These are phyloP conservation scores for Yasuhikotakia modesta DNA, from an alignment of 2,797 vertebrate species.

Conservation along the genomic window DNA sequence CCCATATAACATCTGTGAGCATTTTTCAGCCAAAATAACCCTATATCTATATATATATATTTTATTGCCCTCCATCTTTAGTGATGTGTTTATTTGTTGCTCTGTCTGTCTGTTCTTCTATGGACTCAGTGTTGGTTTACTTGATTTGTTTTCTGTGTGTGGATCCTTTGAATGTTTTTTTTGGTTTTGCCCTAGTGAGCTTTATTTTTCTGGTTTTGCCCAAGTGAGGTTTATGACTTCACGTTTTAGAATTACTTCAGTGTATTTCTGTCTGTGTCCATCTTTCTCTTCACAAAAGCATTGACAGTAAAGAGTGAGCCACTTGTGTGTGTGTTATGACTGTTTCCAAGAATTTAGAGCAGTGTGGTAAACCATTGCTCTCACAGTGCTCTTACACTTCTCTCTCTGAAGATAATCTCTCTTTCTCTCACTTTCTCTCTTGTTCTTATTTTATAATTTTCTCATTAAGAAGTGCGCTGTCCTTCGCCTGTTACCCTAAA, in stretches of 20 bases:
- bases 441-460: not conserved
- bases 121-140: not conserved
- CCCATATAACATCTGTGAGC: no score
- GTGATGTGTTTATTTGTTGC: not conserved
- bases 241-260: no score
- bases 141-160: no score
- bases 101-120: not conserved
- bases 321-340: slow-evolving; percentile 6
- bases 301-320: no score
- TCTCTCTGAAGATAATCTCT: slow-evolving; percentile 55
- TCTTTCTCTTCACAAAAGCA: no score
- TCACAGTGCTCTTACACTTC: slow-evolving; percentile 17
- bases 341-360: slow-evolving; percentile 38
- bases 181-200: not conserved
- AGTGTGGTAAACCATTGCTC: slow-evolving; percentile 40
- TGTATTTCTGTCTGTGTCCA: no score
- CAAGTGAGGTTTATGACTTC: not conserved
- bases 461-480: slow-evolving; percentile 82
- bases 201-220: no score
- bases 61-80: no score
- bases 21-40: no score
- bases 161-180: no score
- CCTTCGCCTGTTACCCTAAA: slow-evolving; percentile 75
- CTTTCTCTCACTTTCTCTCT: slow-evolving; percentile 42
- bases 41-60: no score